These are phyloP conservation scores for Antigone vipio DNA, from an alignment of 2,113 vertebrate genomes.

Conservation along the genomic window DNA sequence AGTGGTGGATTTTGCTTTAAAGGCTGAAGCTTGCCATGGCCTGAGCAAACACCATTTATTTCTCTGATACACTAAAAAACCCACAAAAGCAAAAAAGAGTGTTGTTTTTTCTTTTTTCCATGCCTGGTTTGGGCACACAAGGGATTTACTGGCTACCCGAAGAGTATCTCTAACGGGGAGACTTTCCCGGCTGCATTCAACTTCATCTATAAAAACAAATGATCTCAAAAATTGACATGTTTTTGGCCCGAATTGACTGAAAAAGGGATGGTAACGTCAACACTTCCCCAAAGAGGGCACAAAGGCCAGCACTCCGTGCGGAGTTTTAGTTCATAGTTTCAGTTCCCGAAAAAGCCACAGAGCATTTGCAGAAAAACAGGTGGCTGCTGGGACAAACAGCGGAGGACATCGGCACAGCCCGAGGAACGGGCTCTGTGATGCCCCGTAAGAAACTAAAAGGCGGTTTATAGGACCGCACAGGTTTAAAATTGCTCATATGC, in stretches of 20 bases:
- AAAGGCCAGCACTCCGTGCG: rapidly evolving
- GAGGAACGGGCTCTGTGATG: not conserved
- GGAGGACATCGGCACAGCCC: rapidly evolving
- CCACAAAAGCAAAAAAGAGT: not conserved
- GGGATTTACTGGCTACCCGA: not conserved
- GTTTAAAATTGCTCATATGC: not conserved
- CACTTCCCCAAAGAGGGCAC: not conserved
- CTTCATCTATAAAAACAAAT: not conserved
- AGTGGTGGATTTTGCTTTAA: not conserved
- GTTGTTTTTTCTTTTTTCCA: no score
- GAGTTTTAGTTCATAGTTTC: not conserved
- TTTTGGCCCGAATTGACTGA: not conserved
- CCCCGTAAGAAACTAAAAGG: not conserved
- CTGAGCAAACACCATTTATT: not conserved
- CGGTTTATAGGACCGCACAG: not conserved
- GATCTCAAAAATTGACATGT: not conserved
- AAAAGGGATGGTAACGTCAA: not conserved
- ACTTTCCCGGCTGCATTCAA: not conserved
- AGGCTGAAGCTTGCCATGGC: not conserved
- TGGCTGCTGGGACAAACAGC: rapidly evolving
- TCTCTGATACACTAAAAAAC: not conserved
- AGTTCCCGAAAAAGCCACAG: not conserved
- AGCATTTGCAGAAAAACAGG: not conserved
- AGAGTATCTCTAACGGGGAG: not conserved
- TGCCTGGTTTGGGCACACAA: not conserved